A percentile compares a stretch with the other conserved stretches of the same genome.
These are phyloP conservation scores for Sorex fumeus DNA, from an alignment of 2,113 vertebrate genomes.

Conservation along the genomic window DNA sequence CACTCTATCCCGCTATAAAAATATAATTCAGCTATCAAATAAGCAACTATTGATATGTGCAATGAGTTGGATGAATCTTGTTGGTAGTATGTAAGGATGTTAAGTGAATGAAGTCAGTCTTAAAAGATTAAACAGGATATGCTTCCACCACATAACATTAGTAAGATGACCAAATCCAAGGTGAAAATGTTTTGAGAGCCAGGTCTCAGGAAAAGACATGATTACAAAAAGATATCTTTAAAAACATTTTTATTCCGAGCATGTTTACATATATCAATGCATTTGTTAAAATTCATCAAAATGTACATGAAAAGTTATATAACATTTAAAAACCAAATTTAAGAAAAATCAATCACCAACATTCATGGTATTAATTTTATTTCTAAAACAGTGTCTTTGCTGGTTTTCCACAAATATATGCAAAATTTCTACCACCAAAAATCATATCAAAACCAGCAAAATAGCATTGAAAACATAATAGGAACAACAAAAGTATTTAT, in stretches of 20 bases:
- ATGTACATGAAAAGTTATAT: not conserved
- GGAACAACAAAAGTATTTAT: not conserved
- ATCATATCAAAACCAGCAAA: conserved; percentile 12
- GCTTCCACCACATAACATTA: not conserved
- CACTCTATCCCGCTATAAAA: too few relatives aligned
- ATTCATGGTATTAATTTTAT: not conserved
- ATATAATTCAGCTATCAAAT: not conserved
- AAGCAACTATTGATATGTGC: not conserved
- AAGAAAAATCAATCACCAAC: not conserved
- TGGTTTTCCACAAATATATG: not conserved
- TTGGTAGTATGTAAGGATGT: not conserved
- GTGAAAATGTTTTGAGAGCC: not conserved
- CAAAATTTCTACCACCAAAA: not conserved
- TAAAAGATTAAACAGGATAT: not conserved
- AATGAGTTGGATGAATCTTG: not conserved
- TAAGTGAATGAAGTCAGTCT: not conserved
- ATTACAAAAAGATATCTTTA: not conserved
- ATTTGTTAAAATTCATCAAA: conserved; percentile 15
- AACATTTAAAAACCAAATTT: not conserved
- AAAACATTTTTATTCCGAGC: not conserved
- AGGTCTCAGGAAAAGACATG: not conserved
- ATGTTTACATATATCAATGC: not conserved
- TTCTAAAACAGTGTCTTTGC: not conserved
- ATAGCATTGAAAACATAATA: not conserved
- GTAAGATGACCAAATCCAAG: not conserved